Base-by-base conservation (phyloP, 2,797 vertebrate genomes). In the Sebastiscus tertius region DNA sequence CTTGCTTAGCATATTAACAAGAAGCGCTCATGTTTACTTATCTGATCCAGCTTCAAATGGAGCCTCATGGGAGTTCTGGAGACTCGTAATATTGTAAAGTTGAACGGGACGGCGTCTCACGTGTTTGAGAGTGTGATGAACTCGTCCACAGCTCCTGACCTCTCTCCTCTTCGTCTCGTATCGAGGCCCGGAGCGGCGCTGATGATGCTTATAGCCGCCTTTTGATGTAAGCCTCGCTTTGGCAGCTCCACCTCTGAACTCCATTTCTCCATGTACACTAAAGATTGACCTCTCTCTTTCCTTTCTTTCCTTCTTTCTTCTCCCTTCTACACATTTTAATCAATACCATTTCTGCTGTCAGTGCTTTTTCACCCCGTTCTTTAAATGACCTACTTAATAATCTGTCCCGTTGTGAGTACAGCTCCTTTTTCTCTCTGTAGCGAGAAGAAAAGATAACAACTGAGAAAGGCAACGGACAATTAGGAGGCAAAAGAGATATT, bases 351-450 rank as follows among this genome's bases (percentile, higher is more conserved):
- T 74, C 61, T 68, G 79, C 81, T 75, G 72, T 64, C 62, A 1
- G 27, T 36, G 77, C 78, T 24, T 55, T 84, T 84, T 69, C 49
- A 34, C 63, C 63, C 59, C 20, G 7, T 71, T 67, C 76, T 54
- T 79, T 66, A 56, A 81, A 77, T 87, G 78, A 80, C 84, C 86
- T 80, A 77, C 65, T 92, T 82, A 56, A 55, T 88, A 75, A 86
- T 81, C 81, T 71, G 56, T 80, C 55, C 26, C 8, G 4, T 74
- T 78, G 58, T 31, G 69, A 72, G 64, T 20, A 14, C 55, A 39
- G 65, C 56, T 60, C 68, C 66, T 75, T 67, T 69, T 74, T 31
- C 11, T 13, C 26, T 65, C 24, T 9, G 52, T 4, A 29, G 56
- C 24, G 20, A 34, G 18, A 46, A 46, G 59, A 85, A 70, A 42